Evolutionary conservation across 2,113 vertebrate species (phyloP), one percentile per base, ranked within the genome.

Genomic region (Pseudolaguvia tuberculata): DNA sequence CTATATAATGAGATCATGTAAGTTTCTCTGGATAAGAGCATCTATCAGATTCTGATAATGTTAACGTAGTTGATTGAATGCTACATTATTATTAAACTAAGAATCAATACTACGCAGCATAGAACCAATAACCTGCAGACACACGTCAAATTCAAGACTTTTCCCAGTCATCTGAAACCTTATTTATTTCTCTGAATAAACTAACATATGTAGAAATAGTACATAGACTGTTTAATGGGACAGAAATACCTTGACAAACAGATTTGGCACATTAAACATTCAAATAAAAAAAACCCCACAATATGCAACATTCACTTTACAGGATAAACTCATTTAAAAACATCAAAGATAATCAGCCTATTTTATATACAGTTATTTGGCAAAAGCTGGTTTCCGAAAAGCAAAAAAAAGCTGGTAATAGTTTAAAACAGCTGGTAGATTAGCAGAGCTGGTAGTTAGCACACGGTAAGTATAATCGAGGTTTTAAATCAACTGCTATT

Each of bases 301-400:
- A 55, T n/a, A 52, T 59, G 53, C 6, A 76, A 69, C 11, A 52
- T 66, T 20, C 23, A 57, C 47, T 67, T 52, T 2, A 63, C 73
- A 62, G 31, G 56, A 65, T 39, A 67, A 31, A 27, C 52, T 31
- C 21, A 53, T 62, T 42, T 45, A 35, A 27, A 47, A 77, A 7
- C 21, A 62, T 31, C 5, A 35, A 3, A 5, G 13, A 62, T 13
- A 20, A 59, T 48, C 27, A 59, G 42, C 13, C 2, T 1, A 45
- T 21, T 29, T n/a, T 50, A 21, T 45, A 57, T 61, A 53, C 14
- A 47, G 20, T 21, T 18, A 61, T 71, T 18, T 58, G 57, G 45
- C 63, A 74, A 70, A 77, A n/a, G 71, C 45, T 73, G 75, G 71
- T 78, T 31, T 58, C 29, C 45, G 21, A 68, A 39, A 76, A 61